These are phyloP conservation scores for Myotis lucifugus DNA, from an alignment of 2,113 vertebrate genomes.

Conservation along the genomic window DNA sequence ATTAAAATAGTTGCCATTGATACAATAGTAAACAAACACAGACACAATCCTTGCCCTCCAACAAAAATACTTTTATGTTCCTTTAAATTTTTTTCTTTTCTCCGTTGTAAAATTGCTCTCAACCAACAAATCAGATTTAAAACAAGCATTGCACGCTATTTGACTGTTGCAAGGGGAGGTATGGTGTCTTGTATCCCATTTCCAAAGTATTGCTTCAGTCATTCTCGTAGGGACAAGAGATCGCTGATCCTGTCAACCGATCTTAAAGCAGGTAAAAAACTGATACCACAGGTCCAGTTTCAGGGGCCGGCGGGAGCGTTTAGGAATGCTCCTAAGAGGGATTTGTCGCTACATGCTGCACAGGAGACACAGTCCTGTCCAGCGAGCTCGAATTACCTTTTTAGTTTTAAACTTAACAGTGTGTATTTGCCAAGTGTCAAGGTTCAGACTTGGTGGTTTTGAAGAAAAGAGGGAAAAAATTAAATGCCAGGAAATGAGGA, in stretches of 20 bases:
- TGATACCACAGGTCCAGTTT: constrained; percentile 66
- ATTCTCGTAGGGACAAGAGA: constrained; percentile 32
- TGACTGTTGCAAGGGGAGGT: neutral
- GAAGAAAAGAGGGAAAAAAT: neutral
- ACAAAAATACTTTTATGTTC: neutral
- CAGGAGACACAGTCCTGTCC: neutral
- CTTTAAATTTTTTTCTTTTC: neutral
- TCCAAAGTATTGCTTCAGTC: neutral
- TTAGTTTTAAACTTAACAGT: neutral
- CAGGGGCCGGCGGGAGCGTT: constrained; percentile 24
- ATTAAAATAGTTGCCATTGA: neutral
- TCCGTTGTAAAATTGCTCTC: neutral
- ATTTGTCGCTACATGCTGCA: neutral
- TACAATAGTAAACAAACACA: neutral
- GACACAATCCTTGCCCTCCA: neutral
- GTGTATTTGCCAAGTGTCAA: neutral
- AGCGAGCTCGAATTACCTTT: neutral
- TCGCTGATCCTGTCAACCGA: constrained; percentile 54
- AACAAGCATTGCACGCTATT: neutral
- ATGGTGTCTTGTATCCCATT: constrained; percentile 7
- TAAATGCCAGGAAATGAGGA: neutral
- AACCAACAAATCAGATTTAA: neutral
- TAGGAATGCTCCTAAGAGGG: neutral
- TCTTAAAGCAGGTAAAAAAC: constrained; percentile 57
- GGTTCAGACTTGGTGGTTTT: neutral